Evolutionary conservation across 2,888 invertebrate species (phyloP).

Genomic region (Tipula helvola): DNA sequence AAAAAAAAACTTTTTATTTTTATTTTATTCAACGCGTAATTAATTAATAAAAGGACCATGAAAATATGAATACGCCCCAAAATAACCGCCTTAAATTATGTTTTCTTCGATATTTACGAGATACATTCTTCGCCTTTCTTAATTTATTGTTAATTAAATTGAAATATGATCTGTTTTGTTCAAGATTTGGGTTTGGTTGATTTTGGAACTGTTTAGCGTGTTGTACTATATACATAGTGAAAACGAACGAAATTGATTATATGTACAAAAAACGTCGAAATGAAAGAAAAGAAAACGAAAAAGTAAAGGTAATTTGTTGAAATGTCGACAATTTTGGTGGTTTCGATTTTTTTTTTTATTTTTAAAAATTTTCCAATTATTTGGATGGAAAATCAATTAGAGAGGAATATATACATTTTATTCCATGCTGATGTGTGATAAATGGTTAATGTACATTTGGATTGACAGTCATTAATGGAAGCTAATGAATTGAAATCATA

Average conservation of each 20-base stretch:
- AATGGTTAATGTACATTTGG: not conserved
- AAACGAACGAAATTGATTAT: not conserved
- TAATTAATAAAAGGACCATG: not conserved
- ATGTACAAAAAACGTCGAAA: not conserved
- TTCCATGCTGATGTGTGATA: not conserved
- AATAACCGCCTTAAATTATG: not conserved
- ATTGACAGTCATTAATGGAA: conserved; percentile 4
- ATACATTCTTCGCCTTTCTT: not conserved
- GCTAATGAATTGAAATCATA: not conserved
- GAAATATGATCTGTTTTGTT: not conserved
- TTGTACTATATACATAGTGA: not conserved
- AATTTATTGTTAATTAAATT: not conserved
- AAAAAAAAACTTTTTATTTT: not conserved
- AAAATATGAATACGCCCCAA: not conserved
- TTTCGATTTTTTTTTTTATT: not conserved
- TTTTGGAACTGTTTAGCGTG: not conserved
- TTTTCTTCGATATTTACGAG: not conserved
- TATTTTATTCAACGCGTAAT: not conserved
- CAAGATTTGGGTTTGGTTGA: not conserved
- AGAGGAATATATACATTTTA: not conserved
- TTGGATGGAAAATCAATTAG: not conserved
- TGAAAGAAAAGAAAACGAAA: not conserved
- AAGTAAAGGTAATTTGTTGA: not conserved
- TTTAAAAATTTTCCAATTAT: not conserved
- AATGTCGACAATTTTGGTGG: not conserved